Percentiles rank a stretch among this genome's conserved stretches.
These are phyloP conservation scores for Pygoscelis adeliae DNA, from an alignment of 2,113 vertebrate species.

Conservation along the genomic window DNA sequence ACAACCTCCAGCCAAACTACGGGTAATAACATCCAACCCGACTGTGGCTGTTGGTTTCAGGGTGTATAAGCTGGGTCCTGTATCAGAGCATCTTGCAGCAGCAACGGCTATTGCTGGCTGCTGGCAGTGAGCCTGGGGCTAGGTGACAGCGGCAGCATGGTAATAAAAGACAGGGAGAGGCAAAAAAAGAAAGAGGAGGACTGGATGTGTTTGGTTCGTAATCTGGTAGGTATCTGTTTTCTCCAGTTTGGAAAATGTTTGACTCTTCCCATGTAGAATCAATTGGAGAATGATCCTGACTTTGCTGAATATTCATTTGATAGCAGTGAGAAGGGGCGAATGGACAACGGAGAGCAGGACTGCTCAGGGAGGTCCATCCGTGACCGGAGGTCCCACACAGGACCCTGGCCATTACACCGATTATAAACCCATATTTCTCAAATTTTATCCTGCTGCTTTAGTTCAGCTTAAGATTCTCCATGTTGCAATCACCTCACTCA, in stretches of 20 bases:
- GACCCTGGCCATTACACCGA: no score
- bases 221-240: not conserved
- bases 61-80: not conserved
- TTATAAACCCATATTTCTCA: not conserved
- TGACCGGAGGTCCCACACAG: not conserved
- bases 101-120: not conserved
- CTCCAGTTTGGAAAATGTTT: not conserved
- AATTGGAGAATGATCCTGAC: not conserved
- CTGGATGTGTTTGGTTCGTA: not conserved
- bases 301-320: not conserved
- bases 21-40: not conserved
- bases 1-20: not conserved
- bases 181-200: not conserved
- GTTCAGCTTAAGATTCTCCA: not conserved
- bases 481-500: accelerated
- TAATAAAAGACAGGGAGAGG: not conserved
- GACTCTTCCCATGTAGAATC: not conserved
- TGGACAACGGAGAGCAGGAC: accelerated
- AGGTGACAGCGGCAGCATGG: not conserved
- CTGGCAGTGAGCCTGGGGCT: not conserved
- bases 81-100: not conserved
- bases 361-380: not conserved
- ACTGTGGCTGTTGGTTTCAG: not conserved
- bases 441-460: not conserved
- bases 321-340: not conserved